Percentiles rank a stretch among this genome's conserved stretches.
phyloP scores from a whole-genome alignment of 1,140 invertebrate genomes.

The Tenebrio molitor region DNA sequence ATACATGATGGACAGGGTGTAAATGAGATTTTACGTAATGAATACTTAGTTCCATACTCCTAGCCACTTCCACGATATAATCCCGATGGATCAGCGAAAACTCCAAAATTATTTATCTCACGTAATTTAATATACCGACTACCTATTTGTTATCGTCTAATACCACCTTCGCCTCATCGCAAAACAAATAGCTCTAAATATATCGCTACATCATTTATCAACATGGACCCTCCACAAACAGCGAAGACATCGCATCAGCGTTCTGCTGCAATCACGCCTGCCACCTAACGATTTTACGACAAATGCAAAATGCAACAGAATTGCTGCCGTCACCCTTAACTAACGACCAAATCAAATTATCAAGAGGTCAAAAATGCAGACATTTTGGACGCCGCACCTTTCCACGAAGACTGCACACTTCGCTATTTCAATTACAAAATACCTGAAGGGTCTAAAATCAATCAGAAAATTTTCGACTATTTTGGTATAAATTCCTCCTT shows the following conservation, averaged over 20 bases:
- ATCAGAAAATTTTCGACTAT: too few relatives aligned
- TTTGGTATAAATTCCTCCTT: too few relatives aligned
- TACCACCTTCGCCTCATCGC: background rate
- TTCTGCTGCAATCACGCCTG: background rate
- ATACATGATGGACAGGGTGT: slow-evolving; percentile 1
- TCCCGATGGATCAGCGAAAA: background rate
- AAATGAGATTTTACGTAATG: background rate
- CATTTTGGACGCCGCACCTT: too few relatives aligned
- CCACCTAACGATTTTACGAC: background rate
- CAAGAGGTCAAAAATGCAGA: too few relatives aligned
- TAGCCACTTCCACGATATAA: background rate
- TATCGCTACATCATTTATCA: slow-evolving; percentile 1
- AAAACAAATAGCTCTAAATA: slow-evolving; percentile 1
- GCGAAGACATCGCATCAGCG: background rate
- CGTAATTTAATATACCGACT: slow-evolving; percentile 3
- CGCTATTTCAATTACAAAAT: too few relatives aligned
- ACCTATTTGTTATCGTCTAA: slow-evolving; percentile 5
- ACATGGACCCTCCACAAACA: background rate
- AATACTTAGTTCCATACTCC: background rate
- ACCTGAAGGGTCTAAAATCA: too few relatives aligned
- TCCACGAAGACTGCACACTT: too few relatives aligned
- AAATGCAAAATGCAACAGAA: too few relatives aligned
- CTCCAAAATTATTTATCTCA: slow-evolving; percentile 1
- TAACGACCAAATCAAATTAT: too few relatives aligned
- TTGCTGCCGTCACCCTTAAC: too few relatives aligned